Percentiles rank a stretch among this genome's conserved stretches.
Evolutionary conservation across 2,888 invertebrate species (phyloP).

Genomic region (Nomada flava): DNA sequence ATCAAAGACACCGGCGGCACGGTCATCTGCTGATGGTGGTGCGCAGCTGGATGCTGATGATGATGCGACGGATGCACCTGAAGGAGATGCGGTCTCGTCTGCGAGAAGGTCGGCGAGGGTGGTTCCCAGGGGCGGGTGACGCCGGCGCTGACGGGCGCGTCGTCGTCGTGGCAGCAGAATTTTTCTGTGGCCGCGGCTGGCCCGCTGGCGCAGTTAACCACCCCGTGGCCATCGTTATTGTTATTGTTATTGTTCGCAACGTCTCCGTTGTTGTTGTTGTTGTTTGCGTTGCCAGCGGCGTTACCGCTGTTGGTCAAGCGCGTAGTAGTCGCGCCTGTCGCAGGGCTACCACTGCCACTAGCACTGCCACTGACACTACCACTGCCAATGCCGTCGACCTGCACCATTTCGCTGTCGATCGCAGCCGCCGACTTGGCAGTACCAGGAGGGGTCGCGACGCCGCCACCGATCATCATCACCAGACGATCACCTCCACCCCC

Average conservation of each 20-base stretch:
- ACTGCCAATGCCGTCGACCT: slow-evolving; percentile 81
- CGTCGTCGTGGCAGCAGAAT: slow-evolving; percentile 80
- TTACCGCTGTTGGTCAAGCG: slow-evolving; percentile 71
- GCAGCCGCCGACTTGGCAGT: slow-evolving; percentile 80
- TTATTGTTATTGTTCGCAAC: slow-evolving; percentile 67
- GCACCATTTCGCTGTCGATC: slow-evolving; percentile 81
- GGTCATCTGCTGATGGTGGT: slow-evolving; percentile 78
- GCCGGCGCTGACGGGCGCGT: slow-evolving; percentile 73
- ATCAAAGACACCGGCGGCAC: slow-evolving; percentile 77
- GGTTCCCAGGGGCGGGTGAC: slow-evolving; percentile 82
- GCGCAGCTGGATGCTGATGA: slow-evolving; percentile 75
- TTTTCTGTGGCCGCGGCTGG: slow-evolving; percentile 68
- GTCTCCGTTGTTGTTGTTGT: slow-evolving; percentile 61
- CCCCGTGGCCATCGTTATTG: slow-evolving; percentile 68
- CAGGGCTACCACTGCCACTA: slow-evolving; percentile 82
- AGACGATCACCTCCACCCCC: slow-evolving; percentile 71
- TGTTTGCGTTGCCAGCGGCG: slow-evolving; percentile 65
- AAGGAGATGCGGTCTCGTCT: slow-evolving; percentile 77
- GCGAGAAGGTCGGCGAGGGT: slow-evolving; percentile 79
- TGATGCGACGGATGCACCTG: slow-evolving; percentile 77
- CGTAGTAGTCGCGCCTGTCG: slow-evolving; percentile 76
- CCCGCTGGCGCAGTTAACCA: slow-evolving; percentile 66
- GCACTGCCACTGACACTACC: slow-evolving; percentile 82
- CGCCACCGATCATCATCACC: slow-evolving; percentile 83
- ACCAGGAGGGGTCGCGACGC: slow-evolving; percentile 81